A percentile compares a stretch with the other conserved stretches of the same genome.
Conservation (phyloP, 2,797 vertebrate species). For the Chromobotia macracanthus region DNA sequence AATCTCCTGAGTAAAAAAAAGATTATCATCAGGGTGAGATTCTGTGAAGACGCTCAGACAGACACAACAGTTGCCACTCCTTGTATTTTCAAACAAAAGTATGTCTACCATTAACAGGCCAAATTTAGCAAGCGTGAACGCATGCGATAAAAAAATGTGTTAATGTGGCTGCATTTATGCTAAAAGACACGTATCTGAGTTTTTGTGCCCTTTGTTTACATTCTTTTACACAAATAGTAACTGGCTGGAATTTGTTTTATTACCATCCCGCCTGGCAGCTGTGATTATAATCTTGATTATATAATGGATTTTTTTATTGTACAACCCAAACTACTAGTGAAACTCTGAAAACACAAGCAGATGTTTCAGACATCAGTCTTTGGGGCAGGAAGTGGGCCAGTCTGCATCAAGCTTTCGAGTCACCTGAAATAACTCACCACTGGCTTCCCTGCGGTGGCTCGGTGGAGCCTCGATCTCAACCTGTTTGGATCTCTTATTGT, state of each 20-base stretch:
- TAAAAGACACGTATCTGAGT: too few species aligned
- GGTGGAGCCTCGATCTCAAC: not conserved
- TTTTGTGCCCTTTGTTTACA: not conserved
- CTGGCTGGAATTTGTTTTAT: not conserved
- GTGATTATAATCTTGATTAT: too few species aligned
- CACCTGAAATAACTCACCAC: constrained; percentile 41
- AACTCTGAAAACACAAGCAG: constrained; percentile 1
- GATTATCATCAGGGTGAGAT: not conserved
- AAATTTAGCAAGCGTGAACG: not conserved
- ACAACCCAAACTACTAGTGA: not conserved
- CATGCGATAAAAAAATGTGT: not conserved
- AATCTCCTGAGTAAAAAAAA: not conserved
- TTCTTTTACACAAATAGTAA: not conserved
- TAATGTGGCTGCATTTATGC: not conserved
- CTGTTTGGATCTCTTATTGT: not conserved
- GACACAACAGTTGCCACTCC: not conserved
- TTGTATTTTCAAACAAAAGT: not conserved
- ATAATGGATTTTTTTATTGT: not conserved
- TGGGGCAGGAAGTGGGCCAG: constrained; percentile 34
- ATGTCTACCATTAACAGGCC: not conserved
- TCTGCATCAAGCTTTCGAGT: constrained; percentile 19
- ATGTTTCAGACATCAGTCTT: constrained; percentile 30
- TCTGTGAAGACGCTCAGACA: not conserved
- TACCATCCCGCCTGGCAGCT: too few species aligned
- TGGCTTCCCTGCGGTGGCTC: constrained; percentile 27